Evolutionary conservation across 2,113 vertebrate species (phyloP).

Genomic region (Hemichromis elongatus): DNA sequence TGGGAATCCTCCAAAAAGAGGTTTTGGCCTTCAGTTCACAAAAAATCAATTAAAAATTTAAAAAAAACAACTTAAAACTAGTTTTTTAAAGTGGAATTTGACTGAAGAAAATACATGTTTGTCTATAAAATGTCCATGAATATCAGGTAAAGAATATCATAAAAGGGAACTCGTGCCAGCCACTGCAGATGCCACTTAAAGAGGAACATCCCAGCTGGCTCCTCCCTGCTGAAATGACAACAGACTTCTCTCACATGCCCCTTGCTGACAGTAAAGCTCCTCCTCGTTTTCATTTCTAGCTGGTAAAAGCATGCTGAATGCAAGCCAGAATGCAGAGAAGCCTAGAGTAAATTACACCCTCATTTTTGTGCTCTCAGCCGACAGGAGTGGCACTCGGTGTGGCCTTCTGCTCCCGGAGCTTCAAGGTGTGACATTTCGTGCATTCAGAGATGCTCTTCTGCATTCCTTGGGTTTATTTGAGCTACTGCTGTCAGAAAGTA

Average conservation of each 20-base stretch:
- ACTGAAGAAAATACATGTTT: background rate
- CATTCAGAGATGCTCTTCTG: background rate
- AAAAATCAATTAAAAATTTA: background rate
- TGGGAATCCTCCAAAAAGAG: background rate
- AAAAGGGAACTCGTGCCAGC: slow-evolving; percentile 50
- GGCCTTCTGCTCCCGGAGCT: background rate
- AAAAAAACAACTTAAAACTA: background rate
- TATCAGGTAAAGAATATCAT: background rate
- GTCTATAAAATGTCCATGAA: accelerated
- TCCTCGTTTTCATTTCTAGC: slow-evolving; percentile 5
- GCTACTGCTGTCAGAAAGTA: background rate
- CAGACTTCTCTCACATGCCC: slow-evolving; percentile 5
- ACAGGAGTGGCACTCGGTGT: background rate
- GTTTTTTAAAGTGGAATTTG: background rate
- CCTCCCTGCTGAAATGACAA: slow-evolving; percentile 37
- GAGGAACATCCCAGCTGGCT: slow-evolving; percentile 51
- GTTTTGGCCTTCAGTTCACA: background rate
- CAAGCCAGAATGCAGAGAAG: background rate
- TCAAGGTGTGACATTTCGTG: accelerated
- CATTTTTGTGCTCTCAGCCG: background rate
- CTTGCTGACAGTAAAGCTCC: background rate
- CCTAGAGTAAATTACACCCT: background rate
- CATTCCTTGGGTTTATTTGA: background rate
- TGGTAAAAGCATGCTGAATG: background rate
- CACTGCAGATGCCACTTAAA: slow-evolving; percentile 64